Evolutionary conservation across 2,797 vertebrate genomes (phyloP).

Genomic region (Telmatherina bonti): DNA sequence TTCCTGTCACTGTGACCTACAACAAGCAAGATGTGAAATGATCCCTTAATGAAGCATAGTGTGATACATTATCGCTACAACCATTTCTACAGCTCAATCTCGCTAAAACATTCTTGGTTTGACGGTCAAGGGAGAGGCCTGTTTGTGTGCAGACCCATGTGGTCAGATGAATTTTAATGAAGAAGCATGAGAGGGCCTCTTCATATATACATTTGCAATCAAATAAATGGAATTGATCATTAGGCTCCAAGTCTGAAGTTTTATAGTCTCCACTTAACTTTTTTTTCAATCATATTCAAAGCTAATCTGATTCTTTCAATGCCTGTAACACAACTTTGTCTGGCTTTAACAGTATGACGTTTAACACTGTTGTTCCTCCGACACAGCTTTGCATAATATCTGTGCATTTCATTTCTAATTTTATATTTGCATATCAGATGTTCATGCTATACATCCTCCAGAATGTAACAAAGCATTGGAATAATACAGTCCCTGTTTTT

Average conservation of each 20-base stretch:
- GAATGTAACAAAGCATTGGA: neutral
- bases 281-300: conserved; percentile 11
- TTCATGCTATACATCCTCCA: neutral
- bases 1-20: neutral
- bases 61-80: conserved; percentile 9
- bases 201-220: conserved; percentile 23
- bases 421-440: neutral
- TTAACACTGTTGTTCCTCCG: neutral
- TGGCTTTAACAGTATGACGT: neutral
- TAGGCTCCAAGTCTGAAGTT: neutral
- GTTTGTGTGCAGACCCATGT: conserved; percentile 16
- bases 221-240: conserved; percentile 14
- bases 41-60: conserved; percentile 2
- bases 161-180: conserved; percentile 21
- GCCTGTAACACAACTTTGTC: neutral
- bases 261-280: neutral
- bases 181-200: conserved; percentile 12
- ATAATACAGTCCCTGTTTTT: neutral
- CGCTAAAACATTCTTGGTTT: conserved; percentile 13
- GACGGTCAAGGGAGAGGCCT: conserved; percentile 10
- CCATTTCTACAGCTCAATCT: conserved; percentile 7
- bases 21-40: conserved; percentile 8
- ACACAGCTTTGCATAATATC: neutral
- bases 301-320: conserved; percentile 5
- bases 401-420: neutral